Evolutionary conservation across 2,888 invertebrate species (phyloP), one percentile per base, ranked within the genome.

Genomic region (Cylindroiulus punctatus): DNA sequence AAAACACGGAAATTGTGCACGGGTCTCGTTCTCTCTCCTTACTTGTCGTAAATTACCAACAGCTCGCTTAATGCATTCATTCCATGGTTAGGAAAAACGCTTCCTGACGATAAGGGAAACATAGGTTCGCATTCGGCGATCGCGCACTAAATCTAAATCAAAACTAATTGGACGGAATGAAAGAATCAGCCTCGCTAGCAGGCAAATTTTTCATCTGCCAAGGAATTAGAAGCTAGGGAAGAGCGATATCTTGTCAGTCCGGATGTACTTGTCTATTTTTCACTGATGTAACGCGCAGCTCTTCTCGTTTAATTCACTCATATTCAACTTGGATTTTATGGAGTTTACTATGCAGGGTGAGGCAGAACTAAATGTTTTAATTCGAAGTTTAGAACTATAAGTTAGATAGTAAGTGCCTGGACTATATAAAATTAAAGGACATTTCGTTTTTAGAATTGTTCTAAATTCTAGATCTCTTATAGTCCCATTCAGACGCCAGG

Each of bases 101-200:
- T 47, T 47, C 47, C 47, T 47, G 19, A 57, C 57, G 57, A 19
- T 57, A 57, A 57, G n/a, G 57, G 57, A 57, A 57, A 57, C 57
- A 57, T 57, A 57, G 57, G 57, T 57, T 57, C 47, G 47, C 14
- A 47, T 47, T 47, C 47, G 19, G 14, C 47, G 8, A 47, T 47
- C 47, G 14, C n/a, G n/a, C 57, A 57, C 57, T 57, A 57, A 57
- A 57, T 57, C 57, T 57, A 57, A 57, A 57, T 57, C 57, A 57
- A 57, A 57, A 57, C 57, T 57, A 57, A 57, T 57, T 57, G 57
- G 57, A 57, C 57, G 57, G 57, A 57, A 57, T 57, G 22, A 57
- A 57, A 57, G 57, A 57, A 57, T n/a, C 57, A 57, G 57, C 57
- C 40, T n/a, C 19, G 57, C 57, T 57, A 17, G 57, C 57, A 57